A percentile compares a stretch with the other conserved stretches of the same genome.
Evolutionary conservation across 53 echinoderm and acorn worm genomes (phyloP).

Genomic region (Apostichopus leukothele): DNA sequence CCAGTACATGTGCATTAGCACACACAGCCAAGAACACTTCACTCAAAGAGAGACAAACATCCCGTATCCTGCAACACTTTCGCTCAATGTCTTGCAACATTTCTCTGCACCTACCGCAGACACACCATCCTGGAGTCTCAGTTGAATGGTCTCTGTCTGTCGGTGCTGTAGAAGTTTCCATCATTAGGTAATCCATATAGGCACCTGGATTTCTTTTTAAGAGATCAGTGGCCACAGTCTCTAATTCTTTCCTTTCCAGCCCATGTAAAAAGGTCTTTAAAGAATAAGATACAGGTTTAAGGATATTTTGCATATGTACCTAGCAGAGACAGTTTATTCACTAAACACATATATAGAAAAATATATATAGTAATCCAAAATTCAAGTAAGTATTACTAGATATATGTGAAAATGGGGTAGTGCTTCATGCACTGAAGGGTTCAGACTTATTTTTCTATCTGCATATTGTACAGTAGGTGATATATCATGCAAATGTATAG

Average conservation of each 20-base stretch:
- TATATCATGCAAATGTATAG: no score
- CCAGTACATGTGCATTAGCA: slow-evolving; percentile 9
- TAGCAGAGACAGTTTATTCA: no score
- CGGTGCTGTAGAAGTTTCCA: background rate
- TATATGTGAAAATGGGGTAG: no score
- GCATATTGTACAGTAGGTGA: no score
- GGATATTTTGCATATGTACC: no score
- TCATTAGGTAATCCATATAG: background rate
- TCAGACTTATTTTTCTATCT: no score
- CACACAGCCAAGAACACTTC: background rate
- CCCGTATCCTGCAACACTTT: slow-evolving; percentile 7
- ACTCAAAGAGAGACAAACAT: background rate
- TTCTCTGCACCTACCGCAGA: slow-evolving; percentile 1
- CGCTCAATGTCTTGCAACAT: background rate
- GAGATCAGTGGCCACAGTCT: background rate
- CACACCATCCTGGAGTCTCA: slow-evolving; percentile 4
- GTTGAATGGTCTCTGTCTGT: background rate
- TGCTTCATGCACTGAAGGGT: no score
- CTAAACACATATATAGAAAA: no score
- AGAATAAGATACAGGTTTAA: no score
- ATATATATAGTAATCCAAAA: no score
- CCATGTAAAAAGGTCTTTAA: background rate
- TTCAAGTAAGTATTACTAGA: no score
- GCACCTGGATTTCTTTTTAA: slow-evolving; percentile 11
- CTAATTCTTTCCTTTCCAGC: slow-evolving; percentile 7